Percentiles rank a stretch among this genome's conserved stretches.
Conservation (phyloP, 2,797 vertebrate species). For the Danio choprae region DNA sequence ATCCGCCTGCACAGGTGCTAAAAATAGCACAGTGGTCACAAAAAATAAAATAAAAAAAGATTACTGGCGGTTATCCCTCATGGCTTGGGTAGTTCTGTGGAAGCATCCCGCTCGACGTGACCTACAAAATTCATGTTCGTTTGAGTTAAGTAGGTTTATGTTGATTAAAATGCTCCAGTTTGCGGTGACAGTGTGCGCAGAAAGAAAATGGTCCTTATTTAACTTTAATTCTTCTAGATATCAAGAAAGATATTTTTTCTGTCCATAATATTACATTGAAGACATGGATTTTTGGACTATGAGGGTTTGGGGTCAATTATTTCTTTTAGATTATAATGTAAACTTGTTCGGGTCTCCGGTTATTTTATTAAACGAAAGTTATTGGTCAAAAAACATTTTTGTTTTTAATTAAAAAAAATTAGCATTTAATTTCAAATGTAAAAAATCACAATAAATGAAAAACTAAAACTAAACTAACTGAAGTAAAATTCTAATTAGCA, state of each 20-base stretch:
- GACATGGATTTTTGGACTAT: background rate
- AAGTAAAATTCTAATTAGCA: too few species aligned
- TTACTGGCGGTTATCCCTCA: conserved; percentile 6
- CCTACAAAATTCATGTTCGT: conserved; percentile 5
- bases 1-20: conserved; percentile 21
- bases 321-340: background rate
- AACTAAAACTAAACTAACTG: too few species aligned
- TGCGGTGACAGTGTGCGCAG: too few species aligned
- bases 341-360: background rate
- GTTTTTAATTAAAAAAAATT: too few species aligned
- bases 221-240: background rate
- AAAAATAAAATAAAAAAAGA: conserved; percentile 8
- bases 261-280: too few species aligned
- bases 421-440: too few species aligned
- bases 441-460: too few species aligned
- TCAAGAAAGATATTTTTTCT: too few species aligned
- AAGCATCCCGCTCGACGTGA: conserved; percentile 1
- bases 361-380: too few species aligned
- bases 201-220: background rate
- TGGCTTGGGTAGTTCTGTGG: conserved; percentile 12
- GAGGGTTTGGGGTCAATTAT: background rate
- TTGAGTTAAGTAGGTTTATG: conserved; percentile 22
- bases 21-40: conserved; percentile 25
- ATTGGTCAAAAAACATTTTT: too few species aligned
- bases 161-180: conserved; percentile 3